Base-by-base conservation (phyloP, 2,797 vertebrate species). In the Sebastes steindachneri region DNA sequence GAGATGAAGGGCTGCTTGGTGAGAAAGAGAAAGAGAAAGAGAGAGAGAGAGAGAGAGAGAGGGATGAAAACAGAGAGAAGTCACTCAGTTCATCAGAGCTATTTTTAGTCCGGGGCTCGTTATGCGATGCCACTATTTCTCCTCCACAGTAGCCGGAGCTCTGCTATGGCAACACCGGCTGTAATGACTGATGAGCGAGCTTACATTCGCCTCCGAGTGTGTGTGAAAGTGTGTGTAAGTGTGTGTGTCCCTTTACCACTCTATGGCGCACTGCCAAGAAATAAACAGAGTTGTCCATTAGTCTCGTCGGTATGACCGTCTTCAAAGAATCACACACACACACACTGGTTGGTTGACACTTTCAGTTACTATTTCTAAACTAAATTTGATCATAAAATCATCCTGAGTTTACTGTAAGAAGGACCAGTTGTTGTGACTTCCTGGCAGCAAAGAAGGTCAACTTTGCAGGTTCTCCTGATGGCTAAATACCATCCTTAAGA, bases 121-220 rank as follows among this genome's bases (percentile, higher is more conserved):
- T 79, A 80, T 12, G 19, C 2, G 15, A 86, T 58, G 70, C 55
- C 45, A 33, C 69, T 33, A 4, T 72, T 74, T 85, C 78, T 85
- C 28, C 37, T 87, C 54, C 66, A 76, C 84, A 75, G 86, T 70
- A 85, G 83, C 85, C 63, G 60, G 17, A 76, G 23, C 67, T 84
- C 64, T 86, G 88, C 86, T 87, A 67, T 90, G 89, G 89, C 84
- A 92, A 91, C 89, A 90, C 66, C 54, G 55, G 23, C 76, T 82
- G 71, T 79, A 88, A 88, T 87, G 81, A 88, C 78, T 81, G 75
- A 31, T 82, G 68, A 68, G 71, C 77, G 77, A 21, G 63, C 48
- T 77, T 80, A 64, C 73, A 72, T 68, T 60, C 60, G 54, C 35
- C 54, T 65, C 64, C 29, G 48, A 15, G 23, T 31, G 62, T n/a